Evolutionary conservation across 1,140 invertebrate genomes (phyloP), one percentile per base, ranked within the genome.

Genomic region (Leptinotarsa defecta): DNA sequence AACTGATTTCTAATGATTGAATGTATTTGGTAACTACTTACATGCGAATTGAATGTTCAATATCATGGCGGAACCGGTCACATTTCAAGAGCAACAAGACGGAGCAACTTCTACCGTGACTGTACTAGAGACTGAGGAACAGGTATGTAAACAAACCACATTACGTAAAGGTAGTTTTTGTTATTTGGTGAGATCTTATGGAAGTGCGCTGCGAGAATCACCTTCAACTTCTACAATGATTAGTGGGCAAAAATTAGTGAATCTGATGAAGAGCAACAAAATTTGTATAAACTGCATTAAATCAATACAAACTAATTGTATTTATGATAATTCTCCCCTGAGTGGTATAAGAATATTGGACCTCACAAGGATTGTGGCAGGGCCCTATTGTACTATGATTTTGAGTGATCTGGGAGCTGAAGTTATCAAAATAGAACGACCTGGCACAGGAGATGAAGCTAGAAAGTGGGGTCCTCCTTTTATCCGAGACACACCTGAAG

Each of bases 401-500:
- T 86, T 99, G 6, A 94, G 94, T 3, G 97, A 99, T 86, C 87
- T 98, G 49, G 98, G 97, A 5, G 97, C 97, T 3, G 96, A 98
- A 84, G 89, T 99, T 3, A 93, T 98, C 48, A 99, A 99, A 89
- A 89, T 96, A 48, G 95, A 97, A 82, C 90, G 90, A 80, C 92
- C 91, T 64, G 90, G 89, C 5, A 86, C 83, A n/a, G 96, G 96
- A 2, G 97, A 99, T 87, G 97, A 99, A 80, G 91, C 94, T 0
- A 88, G 98, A 62, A 91, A 91, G 68, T 99, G 97, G 96, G 96
- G 95, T 0, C 97, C 97, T 4, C 98, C 98, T 0, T 96, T 96
- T 85, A 86, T 96, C 62, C 84, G 89, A 22, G 89, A 89, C 13
- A 92, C 91, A 24, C 85, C 87, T 20, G 92, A 97, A 81, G 91